These are phyloP conservation scores for Tipula lateralis DNA, from an alignment of 2,888 invertebrate species.

Conservation along the genomic window DNA sequence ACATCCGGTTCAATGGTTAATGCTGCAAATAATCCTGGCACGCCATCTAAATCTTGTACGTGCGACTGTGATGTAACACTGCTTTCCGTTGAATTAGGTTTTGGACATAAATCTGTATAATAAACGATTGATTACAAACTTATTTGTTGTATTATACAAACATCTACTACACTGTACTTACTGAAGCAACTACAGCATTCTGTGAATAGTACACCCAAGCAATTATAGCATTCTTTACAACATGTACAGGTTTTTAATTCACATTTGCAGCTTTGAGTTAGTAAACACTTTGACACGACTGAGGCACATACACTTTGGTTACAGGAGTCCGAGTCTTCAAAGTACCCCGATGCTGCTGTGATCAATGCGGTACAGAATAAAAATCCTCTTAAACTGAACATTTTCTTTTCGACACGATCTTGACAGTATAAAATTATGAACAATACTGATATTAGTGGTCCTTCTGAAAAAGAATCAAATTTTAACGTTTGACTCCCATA, in stretches of 20 bases:
- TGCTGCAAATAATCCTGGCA: constrained; percentile 77
- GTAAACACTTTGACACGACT: constrained; percentile 92
- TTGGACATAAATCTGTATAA: constrained; percentile 78
- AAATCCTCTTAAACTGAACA: not conserved
- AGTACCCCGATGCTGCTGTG: not conserved
- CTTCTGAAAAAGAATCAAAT: no score
- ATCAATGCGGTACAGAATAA: not conserved
- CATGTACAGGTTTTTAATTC: constrained; percentile 87
- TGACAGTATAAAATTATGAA: not conserved
- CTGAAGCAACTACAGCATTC: constrained; percentile 98
- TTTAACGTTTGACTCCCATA: no score
- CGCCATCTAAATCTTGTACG: constrained; percentile 78
- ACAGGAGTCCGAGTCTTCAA: constrained; percentile 51
- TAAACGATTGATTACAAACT: not conserved
- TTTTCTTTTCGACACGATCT: not conserved
- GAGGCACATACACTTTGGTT: constrained; percentile 95
- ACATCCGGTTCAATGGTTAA: constrained; percentile 76
- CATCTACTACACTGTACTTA: constrained; percentile 62
- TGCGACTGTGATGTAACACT: constrained; percentile 74
- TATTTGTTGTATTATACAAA: not conserved
- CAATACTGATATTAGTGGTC: no score
- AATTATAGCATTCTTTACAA: constrained; percentile 88
- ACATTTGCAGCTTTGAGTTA: constrained; percentile 94
- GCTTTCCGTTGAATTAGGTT: constrained; percentile 71
- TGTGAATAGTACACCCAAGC: constrained; percentile 80